These are phyloP conservation scores for Galaxias olidus DNA, from an alignment of 2,797 vertebrate genomes.

Conservation along the genomic window DNA sequence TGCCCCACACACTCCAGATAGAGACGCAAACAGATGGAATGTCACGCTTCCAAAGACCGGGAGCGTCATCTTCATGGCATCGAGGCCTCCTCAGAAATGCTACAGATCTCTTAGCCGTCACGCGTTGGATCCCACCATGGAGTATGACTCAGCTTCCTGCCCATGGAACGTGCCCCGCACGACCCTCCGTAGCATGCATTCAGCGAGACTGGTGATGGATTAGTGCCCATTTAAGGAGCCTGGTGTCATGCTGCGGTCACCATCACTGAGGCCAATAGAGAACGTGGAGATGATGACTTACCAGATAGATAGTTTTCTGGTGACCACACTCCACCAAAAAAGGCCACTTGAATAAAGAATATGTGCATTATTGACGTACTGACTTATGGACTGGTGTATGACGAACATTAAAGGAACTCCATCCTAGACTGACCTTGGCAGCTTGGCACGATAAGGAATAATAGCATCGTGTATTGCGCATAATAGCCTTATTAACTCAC, in stretches of 20 bases:
- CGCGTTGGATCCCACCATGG: slow-evolving; percentile 39
- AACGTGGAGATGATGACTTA: slow-evolving; percentile 42
- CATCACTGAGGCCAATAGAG: slow-evolving; percentile 10
- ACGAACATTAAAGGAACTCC: too few species aligned
- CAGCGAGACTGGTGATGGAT: slow-evolving; percentile 4
- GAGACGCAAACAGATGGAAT: slow-evolving; percentile 43
- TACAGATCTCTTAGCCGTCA: slow-evolving; percentile 31
- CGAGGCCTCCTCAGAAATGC: slow-evolving; percentile 53
- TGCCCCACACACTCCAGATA: slow-evolving; percentile 26
- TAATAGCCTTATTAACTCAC: too few species aligned
- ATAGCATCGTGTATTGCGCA: slow-evolving; percentile 42
- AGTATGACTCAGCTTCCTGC: slow-evolving; percentile 53
- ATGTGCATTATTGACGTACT: slow-evolving; percentile 32
- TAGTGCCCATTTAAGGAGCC: slow-evolving; percentile 46
- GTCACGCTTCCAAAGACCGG: slow-evolving; percentile 28
- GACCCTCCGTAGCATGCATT: slow-evolving; percentile 12
- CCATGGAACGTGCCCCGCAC: slow-evolving; percentile 6
- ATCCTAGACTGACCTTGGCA: too few species aligned
- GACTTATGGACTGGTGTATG: slow-evolving; percentile 23
- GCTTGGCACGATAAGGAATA: too few species aligned
- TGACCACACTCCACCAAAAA: slow-evolving; percentile 20
- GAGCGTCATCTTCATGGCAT: slow-evolving; percentile 43
- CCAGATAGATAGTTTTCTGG: slow-evolving; percentile 34
- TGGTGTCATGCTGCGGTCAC: not conserved
- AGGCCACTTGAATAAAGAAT: slow-evolving; percentile 35